Base-by-base conservation (phyloP, 2,797 vertebrate genomes). In the Dendrocincla fuliginosa region DNA sequence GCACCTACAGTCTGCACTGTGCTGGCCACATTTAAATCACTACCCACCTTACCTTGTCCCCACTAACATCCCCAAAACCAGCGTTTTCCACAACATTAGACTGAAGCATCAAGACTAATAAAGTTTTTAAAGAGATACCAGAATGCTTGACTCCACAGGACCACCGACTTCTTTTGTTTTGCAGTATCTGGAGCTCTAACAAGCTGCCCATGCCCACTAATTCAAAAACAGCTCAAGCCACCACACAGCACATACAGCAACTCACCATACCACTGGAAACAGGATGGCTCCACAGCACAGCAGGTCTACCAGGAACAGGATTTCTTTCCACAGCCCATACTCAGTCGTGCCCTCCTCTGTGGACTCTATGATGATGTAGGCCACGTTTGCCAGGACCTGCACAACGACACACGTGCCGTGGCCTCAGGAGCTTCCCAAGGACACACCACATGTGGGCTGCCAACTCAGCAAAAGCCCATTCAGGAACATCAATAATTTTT, bases 321-420 rank as follows among this genome's bases (percentile, higher is more conserved):
- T 98, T 94, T 98, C 98, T 93, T 98, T 99, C 98, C 98, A 99
- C 73, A 99, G 82, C 6, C 98, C 97, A 2, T 98, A 98, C 61
- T 99, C 98, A 1, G 98, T 98, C 0, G 98, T 98, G 35, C 98
- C 98, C 87, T 98, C 98, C 94, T 99, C 98, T 0, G 98, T 98
- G 25, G 98, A 99, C 92, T 99, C 98, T 17, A 98, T 98, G 95
- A 99, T 99, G 73, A 99, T 98, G 88, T 98, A 99, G 2, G 98
- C 98, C 68, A 99, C 98, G 0, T 99, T 99, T 13, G 98, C 98
- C 94, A 99, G 97, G 5, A 99, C 98, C 98, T 99, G 56, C 9
- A 60, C 44, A 53, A 57, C 33, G 74, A 73, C 25, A 42, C 9
- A 27, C 0, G 1, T 17, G 44, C 59, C 67, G 39, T 11, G 25